A percentile compares a stretch with the other conserved stretches of the same genome.
phyloP scores from a whole-genome alignment of 2,797 vertebrate species.

The Lerista edwardsae region DNA sequence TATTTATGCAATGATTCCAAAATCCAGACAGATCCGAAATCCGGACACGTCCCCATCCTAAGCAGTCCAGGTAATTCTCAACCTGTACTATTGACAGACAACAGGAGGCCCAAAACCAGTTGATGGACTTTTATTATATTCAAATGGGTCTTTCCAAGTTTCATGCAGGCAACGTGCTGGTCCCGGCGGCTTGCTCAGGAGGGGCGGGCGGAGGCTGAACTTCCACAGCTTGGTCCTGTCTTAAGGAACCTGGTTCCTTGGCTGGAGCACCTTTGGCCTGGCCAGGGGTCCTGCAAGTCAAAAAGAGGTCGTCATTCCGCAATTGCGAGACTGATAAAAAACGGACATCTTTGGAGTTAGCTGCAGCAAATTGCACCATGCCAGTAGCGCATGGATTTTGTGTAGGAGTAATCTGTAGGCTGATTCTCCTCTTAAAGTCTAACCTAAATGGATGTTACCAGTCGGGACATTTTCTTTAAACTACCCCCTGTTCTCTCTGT shows the following conservation, averaged over 20 bases:
- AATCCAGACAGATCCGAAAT: background rate
- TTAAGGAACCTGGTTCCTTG: conserved; percentile 67
- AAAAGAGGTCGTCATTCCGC: conserved; percentile 69
- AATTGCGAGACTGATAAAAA: background rate
- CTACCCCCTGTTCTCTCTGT: background rate
- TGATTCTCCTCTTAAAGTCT: background rate
- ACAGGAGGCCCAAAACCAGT: conserved; percentile 42
- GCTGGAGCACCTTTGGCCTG: conserved; percentile 62
- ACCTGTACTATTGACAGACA: conserved; percentile 31
- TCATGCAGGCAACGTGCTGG: conserved; percentile 71
- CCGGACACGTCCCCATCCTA: no score
- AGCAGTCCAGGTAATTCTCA: no score
- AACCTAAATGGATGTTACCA: background rate
- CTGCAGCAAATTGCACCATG: background rate
- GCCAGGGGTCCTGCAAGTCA: conserved; percentile 71
- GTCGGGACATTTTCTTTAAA: no score
- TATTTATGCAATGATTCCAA: no score
- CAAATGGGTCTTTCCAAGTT: conserved; percentile 60
- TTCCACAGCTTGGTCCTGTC: conserved; percentile 46
- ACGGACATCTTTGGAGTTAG: background rate
- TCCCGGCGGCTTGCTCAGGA: conserved; percentile 40
- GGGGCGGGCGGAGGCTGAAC: conserved; percentile 13
- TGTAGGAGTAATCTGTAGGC: no score
- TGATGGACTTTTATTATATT: conserved; percentile 68
- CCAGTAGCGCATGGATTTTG: background rate